A percentile compares a stretch with the other conserved stretches of the same genome.
Evolutionary conservation across 2,113 vertebrate genomes (phyloP).

Genomic region (Numida meleagris): DNA sequence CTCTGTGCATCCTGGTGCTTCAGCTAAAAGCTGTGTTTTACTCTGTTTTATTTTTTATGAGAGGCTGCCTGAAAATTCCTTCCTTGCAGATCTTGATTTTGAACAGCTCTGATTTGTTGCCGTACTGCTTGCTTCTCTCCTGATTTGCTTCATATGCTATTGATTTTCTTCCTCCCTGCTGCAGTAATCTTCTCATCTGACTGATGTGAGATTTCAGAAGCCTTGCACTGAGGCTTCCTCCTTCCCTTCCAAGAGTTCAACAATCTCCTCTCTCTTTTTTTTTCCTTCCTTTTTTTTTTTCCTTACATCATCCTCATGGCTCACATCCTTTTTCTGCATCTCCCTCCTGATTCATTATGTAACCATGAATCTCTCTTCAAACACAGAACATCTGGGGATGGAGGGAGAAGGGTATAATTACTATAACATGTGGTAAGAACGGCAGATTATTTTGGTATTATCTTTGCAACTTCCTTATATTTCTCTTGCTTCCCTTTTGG

Average conservation of each 20-base stretch:
- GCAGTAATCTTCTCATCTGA: constrained; percentile 5
- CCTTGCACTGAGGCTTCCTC: not conserved
- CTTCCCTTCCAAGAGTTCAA: constrained; percentile 28
- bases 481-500: constrained; percentile 57
- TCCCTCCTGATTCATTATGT: constrained; percentile 61
- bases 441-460: constrained; percentile 61
- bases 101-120: constrained; percentile 25
- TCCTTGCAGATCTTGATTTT: not conserved
- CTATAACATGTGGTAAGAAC: constrained; percentile 52
- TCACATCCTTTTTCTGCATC: constrained; percentile 38
- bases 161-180: not conserved
- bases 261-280: not conserved
- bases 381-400: constrained; percentile 56
- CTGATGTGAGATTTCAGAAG: constrained; percentile 1
- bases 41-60: not conserved
- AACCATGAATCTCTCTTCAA: constrained; percentile 64
- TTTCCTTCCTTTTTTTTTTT: not conserved
- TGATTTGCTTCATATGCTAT: not conserved
- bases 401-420: constrained; percentile 30
- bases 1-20: not conserved
- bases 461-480: constrained; percentile 58
- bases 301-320: constrained; percentile 50
- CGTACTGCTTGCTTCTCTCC: not conserved
- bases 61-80: not conserved
- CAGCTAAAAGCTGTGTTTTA: not conserved